A percentile compares a stretch with the other conserved stretches of the same genome.
These are phyloP conservation scores for Hormaphis cornu DNA, from an alignment of 1,140 invertebrate genomes.

Conservation along the genomic window DNA sequence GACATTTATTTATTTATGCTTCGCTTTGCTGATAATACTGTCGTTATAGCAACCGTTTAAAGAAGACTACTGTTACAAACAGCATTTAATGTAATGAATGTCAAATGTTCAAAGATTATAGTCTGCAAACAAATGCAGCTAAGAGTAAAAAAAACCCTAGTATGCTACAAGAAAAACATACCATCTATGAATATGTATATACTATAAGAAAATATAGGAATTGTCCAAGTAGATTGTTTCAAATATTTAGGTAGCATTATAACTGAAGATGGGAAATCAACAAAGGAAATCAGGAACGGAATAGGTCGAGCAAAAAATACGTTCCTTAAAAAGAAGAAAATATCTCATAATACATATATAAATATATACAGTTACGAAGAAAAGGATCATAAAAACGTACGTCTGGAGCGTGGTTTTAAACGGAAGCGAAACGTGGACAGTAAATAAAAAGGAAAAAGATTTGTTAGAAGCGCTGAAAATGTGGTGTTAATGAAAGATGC, in stretches of 20 bases:
- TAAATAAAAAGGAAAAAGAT: conserved; percentile 8
- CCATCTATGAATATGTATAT: too few species aligned
- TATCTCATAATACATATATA: neutral
- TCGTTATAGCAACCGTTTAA: neutral
- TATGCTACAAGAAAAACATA: too few species aligned
- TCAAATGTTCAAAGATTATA: neutral
- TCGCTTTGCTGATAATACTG: conserved; percentile 15
- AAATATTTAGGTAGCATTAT: too few species aligned
- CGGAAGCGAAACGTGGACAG: conserved; percentile 1
- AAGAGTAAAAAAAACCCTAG: neutral
- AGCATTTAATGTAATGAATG: conserved; percentile 1
- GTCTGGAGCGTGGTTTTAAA: conserved; percentile 12
- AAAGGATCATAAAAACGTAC: conserved; percentile 9
- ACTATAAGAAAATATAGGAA: neutral
- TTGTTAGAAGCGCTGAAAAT: conserved; percentile 14
- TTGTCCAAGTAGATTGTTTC: conserved; percentile 1
- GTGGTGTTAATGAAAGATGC: conserved; percentile 18
- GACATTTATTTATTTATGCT: neutral
- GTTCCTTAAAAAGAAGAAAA: too few species aligned
- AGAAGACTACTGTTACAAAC: neutral
- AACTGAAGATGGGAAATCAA: conserved; percentile 5
- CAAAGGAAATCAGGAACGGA: neutral
- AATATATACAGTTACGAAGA: conserved; percentile 1
- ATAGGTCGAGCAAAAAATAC: too few species aligned
- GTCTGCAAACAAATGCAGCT: neutral